Evolutionary conservation across 2,113 vertebrate genomes (phyloP).

Genomic region (Nyctibius bracteatus): DNA sequence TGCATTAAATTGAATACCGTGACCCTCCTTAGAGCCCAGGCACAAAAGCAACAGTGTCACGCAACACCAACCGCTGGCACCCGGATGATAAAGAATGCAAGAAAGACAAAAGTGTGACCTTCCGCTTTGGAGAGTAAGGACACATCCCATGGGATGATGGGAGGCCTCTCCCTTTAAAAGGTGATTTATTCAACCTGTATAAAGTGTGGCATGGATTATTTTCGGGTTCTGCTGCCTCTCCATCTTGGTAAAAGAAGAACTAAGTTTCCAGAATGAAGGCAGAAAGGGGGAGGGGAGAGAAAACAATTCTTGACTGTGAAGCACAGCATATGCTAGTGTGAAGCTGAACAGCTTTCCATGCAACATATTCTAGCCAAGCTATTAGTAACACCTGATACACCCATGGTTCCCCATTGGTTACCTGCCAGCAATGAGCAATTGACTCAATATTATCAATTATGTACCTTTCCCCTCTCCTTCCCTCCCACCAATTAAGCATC

Average conservation of each 20-base stretch:
- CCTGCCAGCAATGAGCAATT: constrained; percentile 50
- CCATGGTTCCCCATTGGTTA: constrained; percentile 19
- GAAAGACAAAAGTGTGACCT: neutral
- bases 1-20: neutral
- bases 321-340: constrained; percentile 16
- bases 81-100: neutral
- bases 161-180: neutral
- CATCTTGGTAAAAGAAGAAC: neutral
- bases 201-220: neutral
- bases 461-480: neutral
- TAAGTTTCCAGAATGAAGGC: neutral
- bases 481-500: constrained; percentile 49
- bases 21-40: neutral
- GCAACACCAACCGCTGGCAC: neutral
- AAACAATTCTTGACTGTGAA: neutral
- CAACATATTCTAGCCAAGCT: constrained; percentile 39
- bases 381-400: constrained; percentile 61
- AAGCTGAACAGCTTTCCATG: constrained; percentile 44
- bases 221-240: neutral
- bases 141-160: fast-evolving
- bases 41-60: neutral
- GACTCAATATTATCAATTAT: constrained; percentile 5
- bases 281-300: neutral
- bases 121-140: neutral
- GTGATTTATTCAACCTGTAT: neutral